Base-by-base conservation (phyloP, 2,113 vertebrate genomes). In the Chrysochloris asiatica region DNA sequence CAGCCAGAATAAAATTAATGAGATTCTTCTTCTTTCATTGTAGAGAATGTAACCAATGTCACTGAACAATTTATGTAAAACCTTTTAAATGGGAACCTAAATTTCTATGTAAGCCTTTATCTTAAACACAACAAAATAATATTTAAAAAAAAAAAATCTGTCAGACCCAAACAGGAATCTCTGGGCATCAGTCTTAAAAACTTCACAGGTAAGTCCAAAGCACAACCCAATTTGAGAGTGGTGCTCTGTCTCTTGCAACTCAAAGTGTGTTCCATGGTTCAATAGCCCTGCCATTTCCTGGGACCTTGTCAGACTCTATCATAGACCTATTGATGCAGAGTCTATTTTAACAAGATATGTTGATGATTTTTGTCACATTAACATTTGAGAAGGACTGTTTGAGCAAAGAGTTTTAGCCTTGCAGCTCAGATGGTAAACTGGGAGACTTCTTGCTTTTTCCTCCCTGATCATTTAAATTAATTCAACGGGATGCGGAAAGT, bases 91-190 rank as follows among this genome's bases (percentile, higher is more conserved):
- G 17, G 63, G 30, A n/a, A 38, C 65, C 19, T 38, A 36, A 69
- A n/a, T 28, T 10, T 13, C 59, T 33, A 8, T 63, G 26, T 28
- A 28, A 63, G 33, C 9, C 8, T 30, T 63, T 12, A 63, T 16
- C 10, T 11, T 30, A 63, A 30, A 4, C 28, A 63, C 8, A 30
- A 61, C 26, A 61, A 36, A 36, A n/a, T 36, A 36, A 33, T 63
- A 22, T 26, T 59, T 63, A 13, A 63, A 61, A 61, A 61, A 28
- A 28, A 61, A 28, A 61, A 26, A 69, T 38, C 36, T 92, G 45
- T 78, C 65, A 85, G 88, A 28, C 88, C 69, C 21, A 63, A 85
- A 26, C 38, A 90, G 52, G 85, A 72, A 59, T 80, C 59, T 84
- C 28, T 73, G 69, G 8, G 13, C 47, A 33, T 69, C 17, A 38